A percentile compares a stretch with the other conserved stretches of the same genome.
These are phyloP conservation scores for Fringilla coelebs DNA, from an alignment of 2,797 vertebrate species.

Conservation along the genomic window DNA sequence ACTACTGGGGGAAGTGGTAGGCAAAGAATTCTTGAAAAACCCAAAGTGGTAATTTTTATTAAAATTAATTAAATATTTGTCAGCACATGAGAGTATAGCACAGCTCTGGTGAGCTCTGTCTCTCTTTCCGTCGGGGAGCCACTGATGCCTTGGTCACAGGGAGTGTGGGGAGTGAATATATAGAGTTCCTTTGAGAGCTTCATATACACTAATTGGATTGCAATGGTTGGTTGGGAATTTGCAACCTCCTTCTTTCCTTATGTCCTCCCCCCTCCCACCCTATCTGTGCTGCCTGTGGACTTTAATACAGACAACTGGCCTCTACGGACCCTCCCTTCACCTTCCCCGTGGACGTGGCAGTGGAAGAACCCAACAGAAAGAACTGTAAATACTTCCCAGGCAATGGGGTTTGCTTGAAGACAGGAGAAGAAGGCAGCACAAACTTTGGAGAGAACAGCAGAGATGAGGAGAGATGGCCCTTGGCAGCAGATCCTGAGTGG, in stretches of 20 bases:
- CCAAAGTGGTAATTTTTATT: background rate
- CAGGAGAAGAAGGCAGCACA: background rate
- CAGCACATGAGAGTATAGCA: background rate
- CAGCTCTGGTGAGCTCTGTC: background rate
- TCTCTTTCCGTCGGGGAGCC: background rate
- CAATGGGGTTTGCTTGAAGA: slow-evolving; percentile 27
- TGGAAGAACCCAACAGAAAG: slow-evolving; percentile 69
- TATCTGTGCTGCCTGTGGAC: background rate
- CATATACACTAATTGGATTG: background rate
- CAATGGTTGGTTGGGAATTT: background rate
- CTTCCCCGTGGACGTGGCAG: slow-evolving; percentile 39
- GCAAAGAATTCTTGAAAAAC: background rate
- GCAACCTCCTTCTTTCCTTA: background rate
- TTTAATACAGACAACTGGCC: slow-evolving; percentile 68
- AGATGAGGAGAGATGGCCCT: background rate
- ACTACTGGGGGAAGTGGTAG: background rate
- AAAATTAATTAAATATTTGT: background rate
- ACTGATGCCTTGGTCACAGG: background rate
- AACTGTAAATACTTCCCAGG: slow-evolving; percentile 57
- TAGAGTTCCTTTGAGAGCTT: background rate
- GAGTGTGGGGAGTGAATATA: background rate
- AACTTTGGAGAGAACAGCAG: background rate
- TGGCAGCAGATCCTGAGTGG: background rate
- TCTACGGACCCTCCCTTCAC: slow-evolving; percentile 60
- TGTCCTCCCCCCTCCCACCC: background rate